These are phyloP conservation scores for Symphodus melops DNA, from an alignment of 2,113 vertebrate genomes.

Conservation along the genomic window DNA sequence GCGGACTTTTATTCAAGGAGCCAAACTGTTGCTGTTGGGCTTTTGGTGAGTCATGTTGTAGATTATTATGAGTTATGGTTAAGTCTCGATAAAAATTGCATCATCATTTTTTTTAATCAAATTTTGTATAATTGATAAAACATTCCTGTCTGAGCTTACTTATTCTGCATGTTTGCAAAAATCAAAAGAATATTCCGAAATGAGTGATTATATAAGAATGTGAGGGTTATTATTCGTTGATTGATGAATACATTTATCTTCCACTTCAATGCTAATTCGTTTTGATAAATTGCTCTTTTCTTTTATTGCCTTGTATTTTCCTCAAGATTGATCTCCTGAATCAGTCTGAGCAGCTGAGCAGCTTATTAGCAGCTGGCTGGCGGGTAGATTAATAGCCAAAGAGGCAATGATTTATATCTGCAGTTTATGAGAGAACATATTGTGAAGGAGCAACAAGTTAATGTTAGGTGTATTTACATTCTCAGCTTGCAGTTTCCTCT, in stretches of 20 bases:
- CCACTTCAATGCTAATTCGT: not conserved
- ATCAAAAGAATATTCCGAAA: not conserved
- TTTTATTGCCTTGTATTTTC: not conserved
- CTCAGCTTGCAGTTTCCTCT: constrained; percentile 36
- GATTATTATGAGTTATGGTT: not conserved
- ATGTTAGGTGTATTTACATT: constrained; percentile 67
- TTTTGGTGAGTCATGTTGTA: constrained; percentile 66
- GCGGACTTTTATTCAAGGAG: constrained; percentile 34
- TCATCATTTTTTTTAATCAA: not conserved
- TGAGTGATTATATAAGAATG: too few species aligned
- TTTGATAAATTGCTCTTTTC: not conserved
- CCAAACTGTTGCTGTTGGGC: constrained; percentile 11
- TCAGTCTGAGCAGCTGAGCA: not conserved
- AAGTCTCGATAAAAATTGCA: not conserved
- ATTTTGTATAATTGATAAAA: not conserved
- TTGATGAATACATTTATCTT: not conserved
- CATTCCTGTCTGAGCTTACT: not conserved
- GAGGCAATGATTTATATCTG: not conserved
- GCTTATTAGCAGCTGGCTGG: constrained; percentile 5
- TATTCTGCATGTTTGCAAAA: not conserved
- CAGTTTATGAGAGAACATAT: constrained; percentile 1
- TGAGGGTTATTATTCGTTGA: too few species aligned
- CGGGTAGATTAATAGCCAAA: not conserved
- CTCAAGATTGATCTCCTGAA: not conserved
- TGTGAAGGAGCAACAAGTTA: constrained; percentile 18